These are phyloP conservation scores for Ectemnius cavifrons DNA, from an alignment of 2,888 invertebrate species.

Conservation along the genomic window DNA sequence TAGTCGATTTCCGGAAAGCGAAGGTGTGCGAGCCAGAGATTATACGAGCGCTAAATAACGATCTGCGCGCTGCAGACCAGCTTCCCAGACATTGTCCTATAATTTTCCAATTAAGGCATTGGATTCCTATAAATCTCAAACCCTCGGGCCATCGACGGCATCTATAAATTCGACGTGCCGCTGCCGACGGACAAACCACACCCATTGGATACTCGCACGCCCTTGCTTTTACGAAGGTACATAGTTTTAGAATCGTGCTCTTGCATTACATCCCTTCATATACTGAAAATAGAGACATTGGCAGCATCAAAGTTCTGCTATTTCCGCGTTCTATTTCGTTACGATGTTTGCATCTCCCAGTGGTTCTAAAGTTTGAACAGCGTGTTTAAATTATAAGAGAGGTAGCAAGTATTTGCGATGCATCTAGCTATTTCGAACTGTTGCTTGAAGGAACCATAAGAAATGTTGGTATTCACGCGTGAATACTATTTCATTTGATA, in stretches of 20 bases:
- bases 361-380: too few species aligned
- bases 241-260: constrained; percentile 45
- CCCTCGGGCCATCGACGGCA: constrained; percentile 49
- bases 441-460: too few species aligned
- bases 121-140: constrained; percentile 64
- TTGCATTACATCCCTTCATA: constrained; percentile 39
- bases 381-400: too few species aligned
- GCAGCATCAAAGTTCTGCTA: neutral
- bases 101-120: constrained; percentile 71
- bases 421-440: too few species aligned
- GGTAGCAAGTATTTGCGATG: too few species aligned
- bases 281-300: constrained; percentile 20
- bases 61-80: constrained; percentile 38
- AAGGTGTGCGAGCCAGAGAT: constrained; percentile 31
- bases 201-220: neutral
- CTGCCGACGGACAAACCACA: constrained; percentile 50
- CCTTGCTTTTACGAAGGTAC: constrained; percentile 8
- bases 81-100: constrained; percentile 66
- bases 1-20: constrained; percentile 20
- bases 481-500: too few species aligned
- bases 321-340: constrained; percentile 12
- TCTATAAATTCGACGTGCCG: constrained; percentile 63
- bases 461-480: too few species aligned
- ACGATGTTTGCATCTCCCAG: too few species aligned
- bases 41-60: constrained; percentile 56